Percentiles rank a stretch among this genome's conserved stretches.
phyloP scores from a whole-genome alignment of 1,140 invertebrate species.

The Frieseomelitta varia region DNA sequence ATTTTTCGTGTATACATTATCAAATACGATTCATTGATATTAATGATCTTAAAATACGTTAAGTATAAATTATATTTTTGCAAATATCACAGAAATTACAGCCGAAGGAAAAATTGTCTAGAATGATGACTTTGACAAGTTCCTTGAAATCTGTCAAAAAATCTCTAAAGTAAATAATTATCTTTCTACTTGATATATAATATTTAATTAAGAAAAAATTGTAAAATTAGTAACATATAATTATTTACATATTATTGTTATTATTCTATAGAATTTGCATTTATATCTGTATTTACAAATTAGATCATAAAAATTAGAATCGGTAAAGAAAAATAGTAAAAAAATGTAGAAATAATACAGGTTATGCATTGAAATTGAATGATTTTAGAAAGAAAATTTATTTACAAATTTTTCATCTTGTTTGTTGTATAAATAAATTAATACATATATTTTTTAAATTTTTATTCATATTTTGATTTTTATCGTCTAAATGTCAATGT shows the following conservation, averaged over 20 bases:
- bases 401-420: background rate
- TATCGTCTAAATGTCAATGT: background rate
- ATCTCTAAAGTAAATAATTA: too few relatives aligned
- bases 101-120: too few relatives aligned
- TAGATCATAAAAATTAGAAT: background rate
- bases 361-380: background rate
- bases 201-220: background rate
- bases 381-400: background rate
- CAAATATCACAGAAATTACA: too few relatives aligned
- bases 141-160: too few relatives aligned
- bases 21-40: too few relatives aligned
- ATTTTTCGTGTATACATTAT: background rate
- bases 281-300: background rate
- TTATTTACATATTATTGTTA: background rate
- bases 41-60: too few relatives aligned
- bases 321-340: background rate
- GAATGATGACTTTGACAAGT: too few relatives aligned
- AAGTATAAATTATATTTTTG: too few relatives aligned
- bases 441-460: background rate
- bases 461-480: constrained; percentile 20
- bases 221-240: background rate
- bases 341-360: background rate
- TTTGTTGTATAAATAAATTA: constrained; percentile 30
- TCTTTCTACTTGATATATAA: background rate
- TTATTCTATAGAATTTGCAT: background rate